Conservation (phyloP, 2,113 vertebrate species). For the Orycteropus afer region DNA sequence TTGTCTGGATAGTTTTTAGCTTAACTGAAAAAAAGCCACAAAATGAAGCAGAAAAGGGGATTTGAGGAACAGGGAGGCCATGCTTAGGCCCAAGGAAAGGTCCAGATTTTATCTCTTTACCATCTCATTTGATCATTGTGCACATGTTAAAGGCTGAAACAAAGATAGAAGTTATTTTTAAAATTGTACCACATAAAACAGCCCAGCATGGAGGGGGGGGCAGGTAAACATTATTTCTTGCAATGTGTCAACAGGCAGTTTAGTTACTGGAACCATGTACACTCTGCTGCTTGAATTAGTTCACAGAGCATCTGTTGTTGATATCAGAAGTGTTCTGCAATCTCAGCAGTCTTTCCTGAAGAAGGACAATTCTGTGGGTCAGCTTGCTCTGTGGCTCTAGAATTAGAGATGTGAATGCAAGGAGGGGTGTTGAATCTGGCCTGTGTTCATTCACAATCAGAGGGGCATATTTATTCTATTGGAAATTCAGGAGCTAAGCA, state of each 20-base stretch:
- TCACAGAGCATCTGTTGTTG: constrained; percentile 74
- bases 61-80: background rate
- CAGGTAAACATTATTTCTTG: constrained; percentile 58
- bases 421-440: background rate
- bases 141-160: constrained; percentile 58
- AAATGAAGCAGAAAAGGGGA: background rate
- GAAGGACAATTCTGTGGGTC: constrained; percentile 60
- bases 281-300: constrained; percentile 70
- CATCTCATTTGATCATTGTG: constrained; percentile 56
- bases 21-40: constrained; percentile 77
- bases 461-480: background rate
- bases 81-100: constrained; percentile 58
- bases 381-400: background rate
- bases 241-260: constrained; percentile 42
- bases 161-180: constrained; percentile 58
- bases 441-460: background rate
- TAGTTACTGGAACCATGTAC: constrained; percentile 53
- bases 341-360: constrained; percentile 62
- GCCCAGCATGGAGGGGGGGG: background rate
- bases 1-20: constrained; percentile 78
- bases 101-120: constrained; percentile 63
- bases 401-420: background rate
- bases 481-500: background rate
- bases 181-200: constrained; percentile 51
- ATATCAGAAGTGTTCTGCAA: constrained; percentile 65